phyloP scores from a whole-genome alignment of 1,140 invertebrate genomes.

The Lasaia peninsularis region DNA sequence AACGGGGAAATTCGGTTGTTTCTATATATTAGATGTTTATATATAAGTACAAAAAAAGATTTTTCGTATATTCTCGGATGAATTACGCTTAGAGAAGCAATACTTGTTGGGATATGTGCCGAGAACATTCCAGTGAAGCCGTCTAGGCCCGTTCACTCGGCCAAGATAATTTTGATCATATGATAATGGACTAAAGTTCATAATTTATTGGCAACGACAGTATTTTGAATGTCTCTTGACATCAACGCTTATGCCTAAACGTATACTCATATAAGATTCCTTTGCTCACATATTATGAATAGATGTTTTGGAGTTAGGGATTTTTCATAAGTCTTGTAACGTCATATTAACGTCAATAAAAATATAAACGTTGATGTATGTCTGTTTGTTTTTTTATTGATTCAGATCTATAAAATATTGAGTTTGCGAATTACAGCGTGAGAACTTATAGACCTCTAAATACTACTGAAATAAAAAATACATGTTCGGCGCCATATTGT shows the following conservation, averaged over 20 bases:
- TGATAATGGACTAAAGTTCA: constrained; percentile 24
- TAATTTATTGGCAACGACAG: constrained; percentile 42
- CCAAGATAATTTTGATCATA: constrained; percentile 19
- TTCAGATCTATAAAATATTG: too few relatives aligned
- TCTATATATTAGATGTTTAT: constrained; percentile 48
- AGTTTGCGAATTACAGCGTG: too few relatives aligned
- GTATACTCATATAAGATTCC: constrained; percentile 48
- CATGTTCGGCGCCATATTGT: too few relatives aligned
- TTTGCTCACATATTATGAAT: constrained; percentile 72
- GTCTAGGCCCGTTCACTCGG: constrained; percentile 28
- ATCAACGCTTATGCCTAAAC: constrained; percentile 45
- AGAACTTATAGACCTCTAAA: too few relatives aligned
- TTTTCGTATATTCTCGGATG: constrained; percentile 53
- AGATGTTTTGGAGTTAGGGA: constrained; percentile 40
- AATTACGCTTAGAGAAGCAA: constrained; percentile 71
- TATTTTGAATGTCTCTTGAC: constrained; percentile 47
- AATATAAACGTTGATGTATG: too few relatives aligned
- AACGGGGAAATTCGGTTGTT: constrained; percentile 71
- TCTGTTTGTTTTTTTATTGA: too few relatives aligned
- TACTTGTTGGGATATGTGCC: constrained; percentile 43
- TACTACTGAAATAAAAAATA: too few relatives aligned
- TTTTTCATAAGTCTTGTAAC: too few relatives aligned
- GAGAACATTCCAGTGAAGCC: constrained; percentile 65
- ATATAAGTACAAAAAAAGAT: constrained; percentile 67
- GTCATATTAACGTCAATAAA: too few relatives aligned